Conservation (phyloP, 2,888 invertebrate species). For the Tipula helvola region DNA sequence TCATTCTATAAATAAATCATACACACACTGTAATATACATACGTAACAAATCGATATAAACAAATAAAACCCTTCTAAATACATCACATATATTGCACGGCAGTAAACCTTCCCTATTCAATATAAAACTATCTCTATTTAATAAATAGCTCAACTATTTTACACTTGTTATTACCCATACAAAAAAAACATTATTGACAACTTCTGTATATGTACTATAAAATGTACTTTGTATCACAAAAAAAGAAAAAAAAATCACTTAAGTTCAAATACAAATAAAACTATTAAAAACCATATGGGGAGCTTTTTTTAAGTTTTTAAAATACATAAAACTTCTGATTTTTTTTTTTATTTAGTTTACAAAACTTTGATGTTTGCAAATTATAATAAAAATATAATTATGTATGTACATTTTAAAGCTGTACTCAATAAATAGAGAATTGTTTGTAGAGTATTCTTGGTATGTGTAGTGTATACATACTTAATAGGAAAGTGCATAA, state of each 20-base stretch:
- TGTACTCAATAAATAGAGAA: background rate
- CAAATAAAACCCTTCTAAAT: no score
- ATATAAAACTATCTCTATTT: background rate
- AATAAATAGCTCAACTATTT: background rate
- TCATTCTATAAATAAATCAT: no score
- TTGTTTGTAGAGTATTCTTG: background rate
- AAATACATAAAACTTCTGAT: no score
- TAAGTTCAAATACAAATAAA: slow-evolving; percentile 4
- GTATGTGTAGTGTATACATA: no score
- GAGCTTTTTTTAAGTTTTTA: background rate
- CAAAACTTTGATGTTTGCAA: background rate
- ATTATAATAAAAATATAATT: background rate
- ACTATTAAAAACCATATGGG: background rate
- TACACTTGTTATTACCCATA: background rate
- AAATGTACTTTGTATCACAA: background rate
- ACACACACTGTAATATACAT: no score
- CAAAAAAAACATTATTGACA: background rate
- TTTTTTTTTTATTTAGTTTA: background rate
- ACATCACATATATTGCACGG: no score
- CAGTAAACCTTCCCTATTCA: background rate
- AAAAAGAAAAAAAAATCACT: background rate
- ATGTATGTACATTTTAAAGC: background rate
- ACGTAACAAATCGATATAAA: no score
- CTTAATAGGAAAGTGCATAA: background rate
- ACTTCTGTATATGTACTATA: background rate